Evolutionary conservation across 2,797 vertebrate genomes (phyloP), one percentile per base, ranked within the genome.

Genomic region (Amazonetta brasiliensis): DNA sequence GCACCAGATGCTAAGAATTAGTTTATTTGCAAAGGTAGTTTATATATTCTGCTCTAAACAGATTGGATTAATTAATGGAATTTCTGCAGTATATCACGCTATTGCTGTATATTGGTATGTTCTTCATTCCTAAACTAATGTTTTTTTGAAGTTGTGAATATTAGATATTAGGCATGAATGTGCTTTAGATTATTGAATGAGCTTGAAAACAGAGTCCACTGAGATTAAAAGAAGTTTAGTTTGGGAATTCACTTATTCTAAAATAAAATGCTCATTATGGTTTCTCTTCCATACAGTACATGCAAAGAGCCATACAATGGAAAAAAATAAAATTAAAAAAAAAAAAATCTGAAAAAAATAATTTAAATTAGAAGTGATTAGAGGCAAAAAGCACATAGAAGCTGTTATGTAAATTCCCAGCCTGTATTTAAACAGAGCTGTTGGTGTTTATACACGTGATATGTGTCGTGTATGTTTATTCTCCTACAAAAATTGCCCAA

Each of bases 211-310:
- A 41, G 26, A 60, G 12, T 64, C 73, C 8, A 50, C 26, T 25
- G 26, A 74, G 8, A 37, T 37, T 60, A 64, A 67, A 89, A 77
- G 22, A 37, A 68, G 4, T 55, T 26, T 78, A 26, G 22, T 83
- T 84, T 43, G 35, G 23, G 31, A 91, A 75, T 58, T 48, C 3
- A 8, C 22, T 6, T 37, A 50, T 87, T 84, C 48, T 80, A 33
- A 87, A 90, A 31, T 52, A 35, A 6, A 17, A 52, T 22, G 7
- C 13, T 46, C 3, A 4, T 52, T 82, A 25, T 39, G 8, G 11
- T 63, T 86, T 1, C 15, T 66, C 16, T 44, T 93, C 52, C 48
- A 7, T n/a, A 31, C 20, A 77, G 7, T 20, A 5, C 0, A 0
- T 84, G 26, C 23, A 67, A 67, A 44, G 55, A 91, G 23, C 50